Evolutionary conservation across 2,888 invertebrate genomes (phyloP), one percentile per base, ranked within the genome.

Genomic region (Endomychus coccineus): DNA sequence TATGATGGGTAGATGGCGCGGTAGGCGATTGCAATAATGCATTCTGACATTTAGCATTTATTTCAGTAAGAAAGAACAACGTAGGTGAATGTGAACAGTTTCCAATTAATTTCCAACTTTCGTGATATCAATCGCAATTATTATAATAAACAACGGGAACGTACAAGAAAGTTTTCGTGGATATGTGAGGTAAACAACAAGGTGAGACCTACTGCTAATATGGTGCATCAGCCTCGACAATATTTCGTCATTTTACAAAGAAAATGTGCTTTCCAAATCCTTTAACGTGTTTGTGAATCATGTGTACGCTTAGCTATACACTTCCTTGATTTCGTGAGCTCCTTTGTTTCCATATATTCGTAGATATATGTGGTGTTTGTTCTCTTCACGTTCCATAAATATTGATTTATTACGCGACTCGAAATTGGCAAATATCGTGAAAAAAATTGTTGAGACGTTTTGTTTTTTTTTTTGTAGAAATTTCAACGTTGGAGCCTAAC

Each of bases 41-140:
- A n/a, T n/a, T n/a, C n/a, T n/a, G n/a, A n/a, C n/a, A n/a, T n/a
- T n/a, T n/a, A n/a, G n/a, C n/a, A n/a, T n/a, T n/a, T n/a, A n/a
- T n/a, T n/a, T n/a, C n/a, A n/a, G n/a, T n/a, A n/a, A n/a, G n/a
- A n/a, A n/a, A 51, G 46, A 48, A 49, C 47, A 55, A 55, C 56
- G 58, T 55, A 56, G 55, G 56, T 59, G 56, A 54, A 58, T 58
- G 60, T 56, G n/a, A n/a, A n/a, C n/a, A n/a, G n/a, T n/a, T n/a
- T n/a, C n/a, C n/a, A n/a, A n/a, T n/a, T n/a, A n/a, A n/a, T n/a
- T n/a, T n/a, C n/a, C n/a, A n/a, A n/a, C n/a, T n/a, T n/a, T n/a
- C n/a, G n/a, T n/a, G n/a, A n/a, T n/a, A n/a, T n/a, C n/a, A n/a
- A n/a, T n/a, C n/a, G n/a, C n/a, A n/a, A n/a, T n/a, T n/a, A n/a